Conservation (phyloP, 2,113 vertebrate genomes). For the Anoura caudifer region DNA sequence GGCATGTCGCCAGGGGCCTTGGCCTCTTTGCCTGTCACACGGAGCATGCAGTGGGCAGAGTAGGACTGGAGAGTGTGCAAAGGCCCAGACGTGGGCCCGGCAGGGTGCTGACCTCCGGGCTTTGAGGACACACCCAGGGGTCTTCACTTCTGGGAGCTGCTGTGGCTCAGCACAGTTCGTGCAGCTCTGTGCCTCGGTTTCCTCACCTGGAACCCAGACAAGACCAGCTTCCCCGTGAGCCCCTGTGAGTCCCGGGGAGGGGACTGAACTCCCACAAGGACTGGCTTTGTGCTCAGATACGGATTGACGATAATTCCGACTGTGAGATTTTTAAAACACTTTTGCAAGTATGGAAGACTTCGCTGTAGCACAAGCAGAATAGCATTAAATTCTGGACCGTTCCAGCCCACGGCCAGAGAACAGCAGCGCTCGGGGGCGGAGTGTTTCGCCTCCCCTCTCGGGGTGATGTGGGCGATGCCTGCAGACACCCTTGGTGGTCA, state of each 20-base stretch:
- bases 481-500: background rate
- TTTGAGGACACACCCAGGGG: background rate
- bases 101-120: fast-evolving
- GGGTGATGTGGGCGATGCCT: background rate
- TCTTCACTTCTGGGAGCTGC: background rate
- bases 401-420: background rate
- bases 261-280: background rate
- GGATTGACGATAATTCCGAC: too few relatives aligned
- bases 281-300: background rate
- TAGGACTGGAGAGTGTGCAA: background rate
- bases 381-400: background rate
- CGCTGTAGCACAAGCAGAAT: background rate
- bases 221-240: background rate
- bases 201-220: fast-evolving
- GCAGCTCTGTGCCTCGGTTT: too few relatives aligned
- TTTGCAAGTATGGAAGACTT: background rate
- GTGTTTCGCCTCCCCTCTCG: background rate
- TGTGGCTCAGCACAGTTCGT: fast-evolving
- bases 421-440: background rate
- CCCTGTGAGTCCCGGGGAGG: background rate
- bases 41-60: fast-evolving
- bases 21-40: background rate
- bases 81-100: background rate
- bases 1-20: background rate
- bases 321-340: background rate